phyloP scores from a whole-genome alignment of 2,113 vertebrate species.

The Neomonachus schauinslandi region DNA sequence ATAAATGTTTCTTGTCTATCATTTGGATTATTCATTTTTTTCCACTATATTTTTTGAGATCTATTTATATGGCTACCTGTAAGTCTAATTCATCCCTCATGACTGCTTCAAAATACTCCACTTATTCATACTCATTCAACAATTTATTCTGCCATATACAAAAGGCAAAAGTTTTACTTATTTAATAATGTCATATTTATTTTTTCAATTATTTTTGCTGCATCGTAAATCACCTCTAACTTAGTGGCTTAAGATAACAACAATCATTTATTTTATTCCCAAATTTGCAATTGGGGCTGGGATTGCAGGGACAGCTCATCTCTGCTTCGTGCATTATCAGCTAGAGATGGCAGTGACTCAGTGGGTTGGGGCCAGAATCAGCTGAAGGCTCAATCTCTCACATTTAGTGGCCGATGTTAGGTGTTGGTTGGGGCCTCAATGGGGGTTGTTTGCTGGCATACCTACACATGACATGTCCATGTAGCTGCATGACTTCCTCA shows the following conservation, averaged over 20 bases:
- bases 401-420: background rate
- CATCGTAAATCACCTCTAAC: background rate
- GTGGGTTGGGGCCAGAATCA: background rate
- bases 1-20: background rate
- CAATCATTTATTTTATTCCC: background rate
- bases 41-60: background rate
- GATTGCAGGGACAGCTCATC: background rate
- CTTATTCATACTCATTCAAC: background rate
- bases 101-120: constrained; percentile 5
- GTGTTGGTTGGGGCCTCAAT: background rate
- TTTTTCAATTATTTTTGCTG: background rate
- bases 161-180: background rate
- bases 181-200: background rate
- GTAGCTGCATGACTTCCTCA: background rate
- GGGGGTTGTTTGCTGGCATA: background rate
- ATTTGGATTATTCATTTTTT: background rate
- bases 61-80: background rate
- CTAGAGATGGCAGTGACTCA: background rate
- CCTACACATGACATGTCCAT: background rate
- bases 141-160: background rate
- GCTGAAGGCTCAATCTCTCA: background rate
- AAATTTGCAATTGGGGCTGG: background rate
- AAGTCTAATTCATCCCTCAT: background rate
- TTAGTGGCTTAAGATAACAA: background rate
- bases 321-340: background rate